Percentiles rank a stretch among this genome's conserved stretches.
These are phyloP conservation scores for Hemicentrotus pulcherrimus DNA, from an alignment of 35 echinoderm and acorn worm species.

Conservation along the genomic window DNA sequence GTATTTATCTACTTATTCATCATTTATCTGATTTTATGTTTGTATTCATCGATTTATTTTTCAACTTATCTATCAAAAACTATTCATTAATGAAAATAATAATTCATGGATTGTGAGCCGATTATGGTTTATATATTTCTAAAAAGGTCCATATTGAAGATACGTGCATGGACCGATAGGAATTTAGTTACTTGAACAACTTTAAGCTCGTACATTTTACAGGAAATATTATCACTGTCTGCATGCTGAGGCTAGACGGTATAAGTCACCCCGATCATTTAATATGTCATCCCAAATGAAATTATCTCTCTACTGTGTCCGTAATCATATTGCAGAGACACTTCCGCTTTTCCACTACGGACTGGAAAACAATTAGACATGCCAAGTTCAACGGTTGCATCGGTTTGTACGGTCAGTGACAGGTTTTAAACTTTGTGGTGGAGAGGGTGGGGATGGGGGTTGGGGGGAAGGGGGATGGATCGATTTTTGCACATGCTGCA, in stretches of 20 bases:
- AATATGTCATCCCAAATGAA: constrained; percentile 5
- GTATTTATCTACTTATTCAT: too few relatives aligned
- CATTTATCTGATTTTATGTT: too few relatives aligned
- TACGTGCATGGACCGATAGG: too few relatives aligned
- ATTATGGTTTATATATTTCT: too few relatives aligned
- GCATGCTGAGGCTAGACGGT: neutral
- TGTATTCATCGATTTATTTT: too few relatives aligned
- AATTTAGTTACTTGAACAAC: too few relatives aligned
- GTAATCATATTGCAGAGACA: neutral
- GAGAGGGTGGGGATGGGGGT: neutral
- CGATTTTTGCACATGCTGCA: neutral
- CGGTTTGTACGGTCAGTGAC: neutral
- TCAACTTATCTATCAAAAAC: too few relatives aligned
- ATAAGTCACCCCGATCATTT: neutral
- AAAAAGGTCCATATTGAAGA: too few relatives aligned
- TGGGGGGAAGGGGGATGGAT: neutral
- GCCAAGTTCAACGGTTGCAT: neutral
- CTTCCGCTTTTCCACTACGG: neutral
- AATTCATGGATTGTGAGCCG: too few relatives aligned
- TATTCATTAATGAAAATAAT: too few relatives aligned
- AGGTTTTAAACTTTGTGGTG: neutral
- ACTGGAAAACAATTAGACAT: neutral
- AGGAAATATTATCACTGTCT: neutral
- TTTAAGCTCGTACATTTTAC: too few relatives aligned
- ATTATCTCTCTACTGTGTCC: neutral